A percentile compares a stretch with the other conserved stretches of the same genome.
These are phyloP conservation scores for Drosophila helvetica DNA, from an alignment of 2,888 invertebrate genomes.

Conservation along the genomic window DNA sequence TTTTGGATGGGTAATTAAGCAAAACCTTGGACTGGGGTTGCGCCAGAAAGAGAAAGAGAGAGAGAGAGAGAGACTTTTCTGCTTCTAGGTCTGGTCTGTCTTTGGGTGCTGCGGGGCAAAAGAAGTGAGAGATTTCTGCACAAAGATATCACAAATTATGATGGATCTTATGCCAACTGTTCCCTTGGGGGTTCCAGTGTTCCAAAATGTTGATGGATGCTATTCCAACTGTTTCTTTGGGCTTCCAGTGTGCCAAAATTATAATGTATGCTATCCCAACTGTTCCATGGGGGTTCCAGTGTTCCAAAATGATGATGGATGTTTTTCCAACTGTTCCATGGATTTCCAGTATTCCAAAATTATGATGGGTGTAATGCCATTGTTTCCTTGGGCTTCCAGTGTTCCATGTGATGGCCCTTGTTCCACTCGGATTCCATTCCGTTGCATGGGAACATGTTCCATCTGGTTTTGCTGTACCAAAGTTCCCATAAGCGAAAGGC, in stretches of 20 bases:
- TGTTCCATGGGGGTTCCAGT: too few species aligned
- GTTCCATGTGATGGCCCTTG: neutral
- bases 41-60: neutral
- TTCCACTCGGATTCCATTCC: too few species aligned
- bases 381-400: too few species aligned
- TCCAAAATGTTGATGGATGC: too few species aligned
- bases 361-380: too few species aligned
- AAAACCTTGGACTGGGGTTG: slow-evolving; percentile 30
- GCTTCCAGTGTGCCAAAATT: neutral
- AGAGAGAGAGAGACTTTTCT: slow-evolving; percentile 6
- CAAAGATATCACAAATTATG: neutral
- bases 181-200: too few species aligned
- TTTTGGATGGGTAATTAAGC: slow-evolving; percentile 54
- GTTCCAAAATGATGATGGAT: neutral
- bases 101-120: neutral
- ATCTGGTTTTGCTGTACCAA: too few species aligned
- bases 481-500: too few species aligned
- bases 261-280: neutral
- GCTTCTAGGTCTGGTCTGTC: slow-evolving; percentile 2
- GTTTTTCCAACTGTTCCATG: too few species aligned
- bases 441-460: too few species aligned
- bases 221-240: too few species aligned
- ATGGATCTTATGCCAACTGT: neutral
- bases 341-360: too few species aligned
- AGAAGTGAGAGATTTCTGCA: neutral